A percentile compares a stretch with the other conserved stretches of the same genome.
phyloP scores from a whole-genome alignment of 2,797 vertebrate genomes.

The Siniperca undulata region DNA sequence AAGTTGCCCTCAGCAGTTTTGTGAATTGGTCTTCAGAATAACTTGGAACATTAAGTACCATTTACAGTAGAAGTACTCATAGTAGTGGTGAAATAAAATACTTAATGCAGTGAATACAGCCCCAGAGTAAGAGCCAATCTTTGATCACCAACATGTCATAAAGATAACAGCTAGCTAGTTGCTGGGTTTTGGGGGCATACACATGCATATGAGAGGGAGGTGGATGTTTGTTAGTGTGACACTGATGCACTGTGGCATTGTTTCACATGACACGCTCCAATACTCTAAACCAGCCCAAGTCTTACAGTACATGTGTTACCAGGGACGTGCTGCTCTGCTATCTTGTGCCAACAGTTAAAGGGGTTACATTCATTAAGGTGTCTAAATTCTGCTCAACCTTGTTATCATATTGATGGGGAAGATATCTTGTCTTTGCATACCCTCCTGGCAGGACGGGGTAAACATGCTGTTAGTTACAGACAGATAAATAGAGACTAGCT shows the following conservation, averaged over 20 bases:
- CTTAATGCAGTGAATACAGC: not conserved
- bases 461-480: conserved; percentile 25
- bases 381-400: not conserved
- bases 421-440: conserved; percentile 19
- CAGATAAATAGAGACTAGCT: conserved; percentile 35
- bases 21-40: not conserved
- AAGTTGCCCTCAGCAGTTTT: conserved; percentile 11
- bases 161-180: not conserved
- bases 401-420: conserved; percentile 5
- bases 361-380: conserved; percentile 32
- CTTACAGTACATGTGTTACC: conserved; percentile 17
- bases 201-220: conserved; percentile 14
- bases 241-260: conserved; percentile 58
- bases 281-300: conserved; percentile 35
- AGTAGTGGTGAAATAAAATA: not conserved
- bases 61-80: not conserved
- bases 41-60: not conserved
- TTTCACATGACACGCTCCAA: conserved; percentile 52
- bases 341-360: conserved; percentile 16
- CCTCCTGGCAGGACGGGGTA: not conserved
- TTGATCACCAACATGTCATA: not conserved
- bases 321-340: not conserved
- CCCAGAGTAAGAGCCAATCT: not conserved
- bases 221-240: conserved; percentile 32
- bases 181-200: conserved; percentile 32